phyloP scores from a whole-genome alignment of 2,888 invertebrate genomes.

The Eumacrocentrus americanus region DNA sequence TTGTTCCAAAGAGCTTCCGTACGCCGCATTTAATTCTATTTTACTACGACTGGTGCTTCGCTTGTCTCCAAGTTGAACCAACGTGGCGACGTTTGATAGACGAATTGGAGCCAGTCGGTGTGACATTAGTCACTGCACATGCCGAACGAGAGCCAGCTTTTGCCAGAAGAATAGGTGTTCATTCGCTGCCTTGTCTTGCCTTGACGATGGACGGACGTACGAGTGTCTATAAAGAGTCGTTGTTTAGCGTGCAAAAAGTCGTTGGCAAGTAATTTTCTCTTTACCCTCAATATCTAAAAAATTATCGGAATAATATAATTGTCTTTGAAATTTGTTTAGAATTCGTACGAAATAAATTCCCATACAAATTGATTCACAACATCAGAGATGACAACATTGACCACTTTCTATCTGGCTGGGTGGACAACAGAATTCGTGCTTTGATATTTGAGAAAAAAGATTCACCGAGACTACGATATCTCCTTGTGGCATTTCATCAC shows the following conservation, averaged over 20 bases:
- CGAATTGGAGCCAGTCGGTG: constrained; percentile 84
- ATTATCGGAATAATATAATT: constrained; percentile 8
- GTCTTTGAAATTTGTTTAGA: constrained; percentile 66
- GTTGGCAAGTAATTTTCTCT: constrained; percentile 68
- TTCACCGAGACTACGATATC: constrained; percentile 81
- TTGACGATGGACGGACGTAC: constrained; percentile 83
- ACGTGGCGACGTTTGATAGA: constrained; percentile 85
- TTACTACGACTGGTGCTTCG: constrained; percentile 94
- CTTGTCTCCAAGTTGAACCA: constrained; percentile 87
- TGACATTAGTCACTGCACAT: constrained; percentile 83
- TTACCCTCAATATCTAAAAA: background rate
- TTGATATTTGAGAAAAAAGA: constrained; percentile 83
- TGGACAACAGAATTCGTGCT: constrained; percentile 89
- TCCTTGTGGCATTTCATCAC: constrained; percentile 87
- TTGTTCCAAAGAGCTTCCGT: constrained; percentile 82
- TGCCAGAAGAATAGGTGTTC: constrained; percentile 79
- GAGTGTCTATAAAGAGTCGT: constrained; percentile 82
- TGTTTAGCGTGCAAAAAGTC: constrained; percentile 79
- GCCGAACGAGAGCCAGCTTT: constrained; percentile 81
- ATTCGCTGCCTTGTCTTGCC: constrained; percentile 81
- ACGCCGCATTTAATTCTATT: constrained; percentile 87
- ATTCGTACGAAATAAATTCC: constrained; percentile 87
- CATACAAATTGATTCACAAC: constrained; percentile 75
- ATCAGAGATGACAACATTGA: constrained; percentile 78
- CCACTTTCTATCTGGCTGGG: constrained; percentile 84